Evolutionary conservation across 2,888 invertebrate genomes (phyloP).

Genomic region (Parnassius glacialis): DNA sequence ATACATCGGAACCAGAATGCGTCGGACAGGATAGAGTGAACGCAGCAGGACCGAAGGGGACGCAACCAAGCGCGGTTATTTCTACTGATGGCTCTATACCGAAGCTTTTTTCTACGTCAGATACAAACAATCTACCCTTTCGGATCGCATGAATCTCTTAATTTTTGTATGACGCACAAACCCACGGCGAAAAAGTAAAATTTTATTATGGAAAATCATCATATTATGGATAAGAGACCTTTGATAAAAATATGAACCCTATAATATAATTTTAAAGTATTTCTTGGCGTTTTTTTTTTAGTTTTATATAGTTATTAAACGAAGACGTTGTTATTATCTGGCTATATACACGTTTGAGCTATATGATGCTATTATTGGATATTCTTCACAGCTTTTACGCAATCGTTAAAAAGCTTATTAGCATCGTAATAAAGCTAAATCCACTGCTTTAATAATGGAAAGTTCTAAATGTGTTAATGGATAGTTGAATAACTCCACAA

Average conservation of each 20-base stretch:
- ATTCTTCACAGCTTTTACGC: slow-evolving; percentile 1
- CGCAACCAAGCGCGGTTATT: slow-evolving; percentile 67
- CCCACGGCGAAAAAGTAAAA: slow-evolving; percentile 33
- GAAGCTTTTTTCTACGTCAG: slow-evolving; percentile 70
- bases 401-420: slow-evolving; percentile 18
- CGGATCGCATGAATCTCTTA: slow-evolving; percentile 76
- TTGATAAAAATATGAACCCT: too few species aligned
- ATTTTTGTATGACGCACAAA: slow-evolving; percentile 64
- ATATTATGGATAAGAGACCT: too few species aligned
- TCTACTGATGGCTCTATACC: slow-evolving; percentile 63
- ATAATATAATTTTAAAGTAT: too few species aligned
- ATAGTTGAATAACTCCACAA: slow-evolving; percentile 9
- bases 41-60: slow-evolving; percentile 54
- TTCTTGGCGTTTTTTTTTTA: too few species aligned
- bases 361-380: neutral
- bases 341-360: too few species aligned
- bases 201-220: too few species aligned
- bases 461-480: slow-evolving; percentile 19
- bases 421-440: slow-evolving; percentile 18
- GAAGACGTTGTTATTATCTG: too few species aligned
- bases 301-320: too few species aligned
- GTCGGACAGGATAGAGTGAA: slow-evolving; percentile 52
- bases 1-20: slow-evolving; percentile 73
- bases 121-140: slow-evolving; percentile 73
- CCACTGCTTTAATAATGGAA: slow-evolving; percentile 6